A percentile compares a stretch with the other conserved stretches of the same genome.
These are phyloP conservation scores for Stigmatopora nigra DNA, from an alignment of 2,113 vertebrate species.

Conservation along the genomic window DNA sequence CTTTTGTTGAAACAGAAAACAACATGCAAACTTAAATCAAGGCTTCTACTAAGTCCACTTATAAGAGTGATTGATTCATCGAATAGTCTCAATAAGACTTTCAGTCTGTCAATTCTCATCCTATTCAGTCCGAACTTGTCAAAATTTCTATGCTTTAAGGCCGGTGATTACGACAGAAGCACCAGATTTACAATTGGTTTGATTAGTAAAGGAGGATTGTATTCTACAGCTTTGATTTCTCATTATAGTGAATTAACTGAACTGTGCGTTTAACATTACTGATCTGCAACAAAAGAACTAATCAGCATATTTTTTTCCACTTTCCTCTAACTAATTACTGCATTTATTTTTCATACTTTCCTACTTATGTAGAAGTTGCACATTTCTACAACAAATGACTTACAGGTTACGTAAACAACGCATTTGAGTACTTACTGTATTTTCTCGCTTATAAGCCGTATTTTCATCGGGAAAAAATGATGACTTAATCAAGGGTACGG, in stretches of 20 bases:
- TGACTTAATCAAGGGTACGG: too few species aligned
- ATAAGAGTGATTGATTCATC: constrained; percentile 18
- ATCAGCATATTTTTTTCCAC: neutral
- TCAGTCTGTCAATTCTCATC: neutral
- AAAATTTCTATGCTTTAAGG: constrained; percentile 15
- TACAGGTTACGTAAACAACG: neutral
- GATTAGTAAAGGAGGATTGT: neutral
- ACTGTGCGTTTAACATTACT: neutral
- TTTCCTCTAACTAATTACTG: too few species aligned
- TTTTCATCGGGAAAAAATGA: too few species aligned
- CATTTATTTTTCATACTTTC: too few species aligned
- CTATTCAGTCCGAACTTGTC: neutral
- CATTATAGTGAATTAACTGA: neutral
- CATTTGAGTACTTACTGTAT: neutral
- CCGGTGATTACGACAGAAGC: neutral
- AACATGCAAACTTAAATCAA: constrained; percentile 17
- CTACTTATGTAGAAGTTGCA: too few species aligned
- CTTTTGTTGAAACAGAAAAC: constrained; percentile 20
- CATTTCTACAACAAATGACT: neutral
- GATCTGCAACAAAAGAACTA: neutral
- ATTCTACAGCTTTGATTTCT: neutral
- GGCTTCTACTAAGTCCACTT: constrained; percentile 8
- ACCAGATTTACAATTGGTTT: neutral
- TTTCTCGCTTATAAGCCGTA: too few species aligned
- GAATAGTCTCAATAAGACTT: constrained; percentile 16